phyloP scores from a whole-genome alignment of 2,888 invertebrate genomes.

The Notodonta ziczac region DNA sequence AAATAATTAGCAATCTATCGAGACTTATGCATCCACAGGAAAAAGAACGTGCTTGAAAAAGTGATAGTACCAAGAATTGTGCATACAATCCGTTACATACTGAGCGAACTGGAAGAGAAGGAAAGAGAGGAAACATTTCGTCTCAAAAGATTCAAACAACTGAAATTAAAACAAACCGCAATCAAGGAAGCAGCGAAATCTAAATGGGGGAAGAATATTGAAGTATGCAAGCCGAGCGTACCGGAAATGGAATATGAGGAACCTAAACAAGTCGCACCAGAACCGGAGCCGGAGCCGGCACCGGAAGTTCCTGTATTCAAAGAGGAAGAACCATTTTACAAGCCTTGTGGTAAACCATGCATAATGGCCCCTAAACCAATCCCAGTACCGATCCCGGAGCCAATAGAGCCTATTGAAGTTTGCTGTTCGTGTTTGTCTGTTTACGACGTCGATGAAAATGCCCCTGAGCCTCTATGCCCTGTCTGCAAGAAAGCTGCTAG shows the following conservation, averaged over 20 bases:
- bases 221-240: not conserved
- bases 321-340: not conserved
- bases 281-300: not conserved
- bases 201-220: not conserved
- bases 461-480: constrained; percentile 11
- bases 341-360: not conserved
- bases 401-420: constrained; percentile 5
- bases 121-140: constrained; percentile 50
- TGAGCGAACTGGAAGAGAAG: constrained; percentile 41
- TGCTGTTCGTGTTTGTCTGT: constrained; percentile 13
- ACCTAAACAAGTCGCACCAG: not conserved
- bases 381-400: not conserved
- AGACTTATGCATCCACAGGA: constrained; percentile 46
- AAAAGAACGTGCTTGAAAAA: constrained; percentile 50
- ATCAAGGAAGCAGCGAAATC: not conserved
- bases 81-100: constrained; percentile 42
- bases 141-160: constrained; percentile 49
- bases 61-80: constrained; percentile 43
- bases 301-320: not conserved
- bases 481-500: constrained; percentile 16
- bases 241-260: not conserved
- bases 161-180: constrained; percentile 23
- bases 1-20: not conserved
- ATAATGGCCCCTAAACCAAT: not conserved
- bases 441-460: constrained; percentile 4